These are phyloP conservation scores for Tetragnatha montana DNA, from an alignment of 2,888 invertebrate species.

Conservation along the genomic window DNA sequence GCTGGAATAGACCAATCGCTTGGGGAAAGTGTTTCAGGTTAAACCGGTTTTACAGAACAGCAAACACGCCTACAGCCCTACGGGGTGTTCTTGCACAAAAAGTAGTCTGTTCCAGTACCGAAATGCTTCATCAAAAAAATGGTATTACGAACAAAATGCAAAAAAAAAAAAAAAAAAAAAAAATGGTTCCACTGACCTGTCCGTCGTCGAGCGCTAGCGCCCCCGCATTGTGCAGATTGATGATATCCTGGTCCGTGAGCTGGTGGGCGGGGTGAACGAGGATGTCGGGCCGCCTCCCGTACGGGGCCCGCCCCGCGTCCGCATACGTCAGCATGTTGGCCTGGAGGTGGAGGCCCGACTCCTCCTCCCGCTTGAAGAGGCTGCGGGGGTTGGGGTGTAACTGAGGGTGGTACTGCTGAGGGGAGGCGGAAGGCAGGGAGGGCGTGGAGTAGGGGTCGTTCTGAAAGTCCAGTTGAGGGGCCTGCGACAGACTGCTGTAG, in stretches of 20 bases:
- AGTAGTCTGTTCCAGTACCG: too few species aligned
- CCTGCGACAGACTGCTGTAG: constrained; percentile 84
- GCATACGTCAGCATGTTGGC: constrained; percentile 74
- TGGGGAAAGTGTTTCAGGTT: too few species aligned
- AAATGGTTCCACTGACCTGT: constrained; percentile 73
- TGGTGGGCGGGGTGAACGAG: constrained; percentile 80
- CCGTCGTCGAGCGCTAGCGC: constrained; percentile 80
- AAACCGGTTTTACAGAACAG: too few species aligned
- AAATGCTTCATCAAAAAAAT: too few species aligned
- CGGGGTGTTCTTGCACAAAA: too few species aligned
- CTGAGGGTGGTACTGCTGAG: constrained; percentile 78
- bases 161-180: too few species aligned
- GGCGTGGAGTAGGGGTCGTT: constrained; percentile 86
- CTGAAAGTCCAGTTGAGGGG: constrained; percentile 78
- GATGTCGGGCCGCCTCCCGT: constrained; percentile 77
- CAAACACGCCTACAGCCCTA: too few species aligned
- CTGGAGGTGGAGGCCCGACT: constrained; percentile 81
- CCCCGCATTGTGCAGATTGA: constrained; percentile 86
- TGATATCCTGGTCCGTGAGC: constrained; percentile 82
- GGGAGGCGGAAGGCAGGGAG: constrained; percentile 80
- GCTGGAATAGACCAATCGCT: too few species aligned
- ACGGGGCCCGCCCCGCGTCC: constrained; percentile 68
- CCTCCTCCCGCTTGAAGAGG: constrained; percentile 78
- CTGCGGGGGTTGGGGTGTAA: constrained; percentile 72
- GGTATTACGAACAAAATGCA: too few species aligned